These are phyloP conservation scores for Kryptolebias marmoratus DNA, from an alignment of 2,113 vertebrate genomes.

Conservation along the genomic window DNA sequence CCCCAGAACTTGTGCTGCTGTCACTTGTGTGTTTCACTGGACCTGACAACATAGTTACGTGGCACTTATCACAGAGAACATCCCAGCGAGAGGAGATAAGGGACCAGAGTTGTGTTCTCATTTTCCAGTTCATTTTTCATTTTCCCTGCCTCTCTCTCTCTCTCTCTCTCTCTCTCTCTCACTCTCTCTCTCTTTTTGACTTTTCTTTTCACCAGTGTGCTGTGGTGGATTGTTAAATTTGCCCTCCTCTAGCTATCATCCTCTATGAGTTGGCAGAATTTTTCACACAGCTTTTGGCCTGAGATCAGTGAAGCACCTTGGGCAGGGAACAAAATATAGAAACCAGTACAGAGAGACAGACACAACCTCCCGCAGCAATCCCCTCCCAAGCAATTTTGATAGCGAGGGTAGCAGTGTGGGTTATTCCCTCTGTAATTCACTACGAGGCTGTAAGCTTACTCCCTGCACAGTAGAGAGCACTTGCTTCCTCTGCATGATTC, in stretches of 20 bases:
- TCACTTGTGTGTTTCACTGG: slow-evolving; percentile 57
- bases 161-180: neutral
- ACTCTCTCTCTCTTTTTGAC: slow-evolving; percentile 5
- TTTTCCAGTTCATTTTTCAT: slow-evolving; percentile 69
- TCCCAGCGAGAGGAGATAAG: slow-evolving; percentile 61
- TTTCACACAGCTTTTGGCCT: slow-evolving; percentile 70
- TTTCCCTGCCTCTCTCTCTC: neutral
- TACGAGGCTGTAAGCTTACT: slow-evolving; percentile 64
- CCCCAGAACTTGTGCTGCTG: slow-evolving; percentile 16
- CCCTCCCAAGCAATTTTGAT: slow-evolving; percentile 76
- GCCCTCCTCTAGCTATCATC: slow-evolving; percentile 65
- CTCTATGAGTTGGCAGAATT: slow-evolving; percentile 69
- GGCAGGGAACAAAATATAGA: slow-evolving; percentile 72
- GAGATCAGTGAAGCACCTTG: slow-evolving; percentile 73
- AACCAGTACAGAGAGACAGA: slow-evolving; percentile 58
- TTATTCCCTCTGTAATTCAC: slow-evolving; percentile 72
- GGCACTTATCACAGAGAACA: slow-evolving; percentile 63
- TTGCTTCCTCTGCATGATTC: slow-evolving; percentile 57
- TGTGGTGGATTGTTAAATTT: slow-evolving; percentile 64
- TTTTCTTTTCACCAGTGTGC: slow-evolving; percentile 39
- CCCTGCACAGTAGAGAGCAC: slow-evolving; percentile 62
- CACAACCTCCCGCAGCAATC: slow-evolving; percentile 72
- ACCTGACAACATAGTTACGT: slow-evolving; percentile 63
- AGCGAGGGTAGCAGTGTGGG: slow-evolving; percentile 62
- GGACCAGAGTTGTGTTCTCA: slow-evolving; percentile 60